phyloP scores from a whole-genome alignment of 2,113 vertebrate species.

The Polypterus senegalus region DNA sequence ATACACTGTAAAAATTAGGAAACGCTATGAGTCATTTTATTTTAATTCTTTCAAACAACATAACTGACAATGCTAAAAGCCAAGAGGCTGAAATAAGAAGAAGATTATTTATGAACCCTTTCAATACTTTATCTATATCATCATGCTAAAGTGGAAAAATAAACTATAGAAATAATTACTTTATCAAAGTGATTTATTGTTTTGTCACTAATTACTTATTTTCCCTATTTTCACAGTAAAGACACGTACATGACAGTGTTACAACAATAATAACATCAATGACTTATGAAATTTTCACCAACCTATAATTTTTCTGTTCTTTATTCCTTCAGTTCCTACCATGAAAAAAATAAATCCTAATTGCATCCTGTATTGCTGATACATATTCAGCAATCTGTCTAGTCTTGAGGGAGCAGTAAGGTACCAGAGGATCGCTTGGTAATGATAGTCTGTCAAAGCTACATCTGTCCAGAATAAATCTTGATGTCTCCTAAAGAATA shows the following conservation, averaged over 20 bases:
- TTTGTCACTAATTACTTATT: slow-evolving; percentile 8
- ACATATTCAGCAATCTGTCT: slow-evolving; percentile 53
- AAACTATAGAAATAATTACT: too few relatives aligned
- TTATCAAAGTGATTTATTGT: slow-evolving; percentile 11
- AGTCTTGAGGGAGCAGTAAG: slow-evolving; percentile 48
- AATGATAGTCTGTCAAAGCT: slow-evolving; percentile 64
- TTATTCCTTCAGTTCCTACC: slow-evolving; percentile 39
- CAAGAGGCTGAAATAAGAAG: too few relatives aligned
- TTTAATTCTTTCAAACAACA: too few relatives aligned
- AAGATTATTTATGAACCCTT: too few relatives aligned
- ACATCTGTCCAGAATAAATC: slow-evolving; percentile 68
- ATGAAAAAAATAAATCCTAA: slow-evolving; percentile 53
- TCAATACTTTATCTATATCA: too few relatives aligned
- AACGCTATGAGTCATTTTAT: too few relatives aligned
- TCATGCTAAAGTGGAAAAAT: too few relatives aligned
- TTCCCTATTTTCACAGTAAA: slow-evolving; percentile 6
- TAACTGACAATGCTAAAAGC: too few relatives aligned
- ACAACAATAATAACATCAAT: slow-evolving; percentile 7
- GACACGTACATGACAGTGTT: slow-evolving; percentile 7
- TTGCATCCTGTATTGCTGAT: slow-evolving; percentile 54
- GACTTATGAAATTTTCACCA: slow-evolving; percentile 15
- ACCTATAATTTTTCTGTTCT: slow-evolving; percentile 36
- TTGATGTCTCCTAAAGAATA: slow-evolving; percentile 47
- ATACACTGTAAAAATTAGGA: too few relatives aligned
- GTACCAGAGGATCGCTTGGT: slow-evolving; percentile 54